Evolutionary conservation across 30 jellyfish, hydroid and myxozoan species (phyloP).

Genomic region (Nemopilema nomurai): DNA sequence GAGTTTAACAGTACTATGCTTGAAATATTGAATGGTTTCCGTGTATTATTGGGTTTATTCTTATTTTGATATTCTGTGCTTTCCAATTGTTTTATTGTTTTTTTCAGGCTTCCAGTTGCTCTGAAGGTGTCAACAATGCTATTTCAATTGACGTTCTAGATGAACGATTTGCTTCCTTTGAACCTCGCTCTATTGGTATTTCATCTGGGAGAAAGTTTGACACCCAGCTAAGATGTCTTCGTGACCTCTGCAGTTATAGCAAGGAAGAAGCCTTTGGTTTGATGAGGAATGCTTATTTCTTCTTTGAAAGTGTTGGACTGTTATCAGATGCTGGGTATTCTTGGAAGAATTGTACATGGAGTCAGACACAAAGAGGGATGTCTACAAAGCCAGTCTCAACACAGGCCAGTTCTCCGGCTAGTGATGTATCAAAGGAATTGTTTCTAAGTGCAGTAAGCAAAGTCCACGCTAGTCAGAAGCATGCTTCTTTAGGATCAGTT

Average conservation of each 20-base stretch:
- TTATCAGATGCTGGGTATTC: background rate
- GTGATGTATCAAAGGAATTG: conserved; percentile 1
- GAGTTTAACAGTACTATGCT: too few relatives aligned
- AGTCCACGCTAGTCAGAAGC: background rate
- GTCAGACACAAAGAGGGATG: background rate
- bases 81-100: background rate
- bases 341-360: background rate
- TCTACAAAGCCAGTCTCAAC: background rate
- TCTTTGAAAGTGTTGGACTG: conserved; percentile 18
- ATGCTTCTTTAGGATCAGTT: background rate
- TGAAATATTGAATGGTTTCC: too few relatives aligned
- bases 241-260: conserved; percentile 61
- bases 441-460: conserved; percentile 24
- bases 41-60: too few relatives aligned
- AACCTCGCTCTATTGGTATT: conserved; percentile 74
- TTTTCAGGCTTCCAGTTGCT: conserved; percentile 3
- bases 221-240: conserved; percentile 45
- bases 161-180: conserved; percentile 22
- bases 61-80: too few relatives aligned
- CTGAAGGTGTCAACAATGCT: conserved; percentile 1
- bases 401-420: background rate
- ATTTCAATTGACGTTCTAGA: conserved; percentile 40
- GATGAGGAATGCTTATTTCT: conserved; percentile 26
- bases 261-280: conserved; percentile 51
- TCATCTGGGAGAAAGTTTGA: conserved; percentile 81